These are phyloP conservation scores for Vireo altiloquus DNA, from an alignment of 2,113 vertebrate species.

Conservation along the genomic window DNA sequence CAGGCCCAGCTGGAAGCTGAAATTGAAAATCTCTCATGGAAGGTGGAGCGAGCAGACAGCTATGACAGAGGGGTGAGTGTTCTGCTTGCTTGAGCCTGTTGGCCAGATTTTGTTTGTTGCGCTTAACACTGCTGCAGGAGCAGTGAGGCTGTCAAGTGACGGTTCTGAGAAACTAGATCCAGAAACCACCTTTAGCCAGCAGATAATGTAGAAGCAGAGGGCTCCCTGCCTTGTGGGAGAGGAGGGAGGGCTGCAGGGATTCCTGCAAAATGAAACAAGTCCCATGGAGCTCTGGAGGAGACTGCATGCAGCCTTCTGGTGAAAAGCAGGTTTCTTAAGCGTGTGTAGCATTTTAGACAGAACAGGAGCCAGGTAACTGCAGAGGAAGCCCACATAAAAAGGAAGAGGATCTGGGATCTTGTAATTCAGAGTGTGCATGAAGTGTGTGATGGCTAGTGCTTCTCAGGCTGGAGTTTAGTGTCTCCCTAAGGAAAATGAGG, in stretches of 20 bases:
- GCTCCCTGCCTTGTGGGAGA: neutral
- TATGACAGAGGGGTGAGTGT: conserved; percentile 91
- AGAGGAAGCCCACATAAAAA: neutral
- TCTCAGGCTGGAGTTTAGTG: neutral
- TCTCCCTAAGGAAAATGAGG: neutral
- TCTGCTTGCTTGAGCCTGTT: neutral
- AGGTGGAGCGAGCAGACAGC: conserved; percentile 96
- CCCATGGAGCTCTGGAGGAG: neutral
- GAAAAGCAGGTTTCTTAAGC: neutral
- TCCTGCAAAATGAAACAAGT: neutral
- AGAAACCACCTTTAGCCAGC: neutral
- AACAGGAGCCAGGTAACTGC: neutral
- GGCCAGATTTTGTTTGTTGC: neutral
- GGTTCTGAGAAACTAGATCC: neutral
- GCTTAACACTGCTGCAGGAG: neutral
- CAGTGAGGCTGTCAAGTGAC: neutral
- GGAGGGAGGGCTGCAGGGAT: neutral
- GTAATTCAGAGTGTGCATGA: neutral
- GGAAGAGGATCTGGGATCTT: neutral
- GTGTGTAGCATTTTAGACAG: neutral
- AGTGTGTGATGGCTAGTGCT: neutral
- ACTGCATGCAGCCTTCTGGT: neutral
- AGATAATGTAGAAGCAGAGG: neutral
- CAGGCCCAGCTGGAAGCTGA: conserved; percentile 98
- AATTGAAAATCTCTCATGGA: conserved; percentile 99